These are phyloP conservation scores for Equus quagga DNA, from an alignment of 2,113 vertebrate genomes.

Conservation along the genomic window DNA sequence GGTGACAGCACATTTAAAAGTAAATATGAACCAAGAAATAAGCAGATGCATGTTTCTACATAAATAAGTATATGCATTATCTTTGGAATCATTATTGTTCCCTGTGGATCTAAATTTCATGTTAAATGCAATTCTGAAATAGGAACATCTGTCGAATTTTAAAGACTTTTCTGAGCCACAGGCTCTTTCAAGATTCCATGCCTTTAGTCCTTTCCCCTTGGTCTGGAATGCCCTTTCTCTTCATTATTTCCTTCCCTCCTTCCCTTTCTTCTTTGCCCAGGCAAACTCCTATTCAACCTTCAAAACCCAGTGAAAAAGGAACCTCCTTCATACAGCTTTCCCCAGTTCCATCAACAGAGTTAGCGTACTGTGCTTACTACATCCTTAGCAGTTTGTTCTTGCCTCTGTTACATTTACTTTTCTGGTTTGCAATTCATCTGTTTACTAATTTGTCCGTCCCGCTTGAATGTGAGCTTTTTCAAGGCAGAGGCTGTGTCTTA, in stretches of 20 bases:
- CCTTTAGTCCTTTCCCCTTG: not conserved
- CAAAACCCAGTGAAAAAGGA: slow-evolving; percentile 25
- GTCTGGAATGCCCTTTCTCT: not conserved
- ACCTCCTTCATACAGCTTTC: not conserved
- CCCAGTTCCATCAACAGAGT: not conserved
- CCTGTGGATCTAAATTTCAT: not conserved
- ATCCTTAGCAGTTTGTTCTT: not conserved
- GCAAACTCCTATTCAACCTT: slow-evolving; percentile 48
- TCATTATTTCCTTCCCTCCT: not conserved
- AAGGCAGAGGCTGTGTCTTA: not conserved
- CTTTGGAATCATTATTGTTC: not conserved
- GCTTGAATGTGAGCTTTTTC: not conserved
- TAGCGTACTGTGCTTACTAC: not conserved
- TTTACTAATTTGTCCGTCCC: not conserved
- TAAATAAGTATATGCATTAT: not conserved
- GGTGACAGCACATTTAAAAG: not conserved
- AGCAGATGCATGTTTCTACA: not conserved
- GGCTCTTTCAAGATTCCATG: not conserved
- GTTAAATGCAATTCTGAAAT: slow-evolving; percentile 31
- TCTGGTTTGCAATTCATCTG: not conserved
- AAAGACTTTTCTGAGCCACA: slow-evolving; percentile 41
- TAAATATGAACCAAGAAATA: slow-evolving; percentile 1
- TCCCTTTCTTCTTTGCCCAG: slow-evolving; percentile 3
- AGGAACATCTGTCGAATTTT: slow-evolving; percentile 1
- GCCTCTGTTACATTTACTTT: not conserved